Evolutionary conservation across 2,113 vertebrate species (phyloP).

Genomic region (Erythrocercus mccallii): DNA sequence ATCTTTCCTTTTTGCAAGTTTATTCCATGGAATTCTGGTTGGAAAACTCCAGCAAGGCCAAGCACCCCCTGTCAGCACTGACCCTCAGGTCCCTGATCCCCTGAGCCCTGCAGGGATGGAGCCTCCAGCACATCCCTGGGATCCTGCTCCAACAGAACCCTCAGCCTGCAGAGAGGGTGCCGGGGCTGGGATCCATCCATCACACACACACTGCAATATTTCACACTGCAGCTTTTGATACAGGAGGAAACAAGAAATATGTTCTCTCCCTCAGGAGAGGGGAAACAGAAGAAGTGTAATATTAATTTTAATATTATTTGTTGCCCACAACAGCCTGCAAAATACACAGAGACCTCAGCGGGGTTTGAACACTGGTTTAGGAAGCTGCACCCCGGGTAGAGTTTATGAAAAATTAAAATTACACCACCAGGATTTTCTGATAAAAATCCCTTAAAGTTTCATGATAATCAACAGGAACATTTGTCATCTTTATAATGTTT

Average conservation of each 20-base stretch:
- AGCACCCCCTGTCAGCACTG: fast-evolving
- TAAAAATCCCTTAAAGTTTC: not conserved
- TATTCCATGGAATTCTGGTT: not conserved
- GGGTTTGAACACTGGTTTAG: not conserved
- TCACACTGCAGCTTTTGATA: no score
- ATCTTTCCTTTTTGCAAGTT: not conserved
- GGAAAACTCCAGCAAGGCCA: fast-evolving
- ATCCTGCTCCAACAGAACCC: not conserved
- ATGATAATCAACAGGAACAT: not conserved
- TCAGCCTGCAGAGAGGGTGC: not conserved
- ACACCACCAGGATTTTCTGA: not conserved
- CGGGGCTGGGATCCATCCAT: not conserved
- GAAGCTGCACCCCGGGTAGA: not conserved
- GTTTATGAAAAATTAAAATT: not conserved
- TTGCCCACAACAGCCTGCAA: not conserved
- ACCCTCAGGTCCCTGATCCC: not conserved
- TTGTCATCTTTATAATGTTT: not conserved
- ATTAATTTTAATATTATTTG: not conserved
- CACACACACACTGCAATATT: not conserved
- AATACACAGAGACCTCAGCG: not conserved
- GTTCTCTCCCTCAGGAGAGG: not conserved
- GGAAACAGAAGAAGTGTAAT: not conserved
- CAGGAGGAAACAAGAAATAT: not conserved
- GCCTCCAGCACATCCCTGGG: not conserved
- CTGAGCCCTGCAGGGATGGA: not conserved